Conservation (phyloP, 2,113 vertebrate species). For the Motacilla alba region DNA sequence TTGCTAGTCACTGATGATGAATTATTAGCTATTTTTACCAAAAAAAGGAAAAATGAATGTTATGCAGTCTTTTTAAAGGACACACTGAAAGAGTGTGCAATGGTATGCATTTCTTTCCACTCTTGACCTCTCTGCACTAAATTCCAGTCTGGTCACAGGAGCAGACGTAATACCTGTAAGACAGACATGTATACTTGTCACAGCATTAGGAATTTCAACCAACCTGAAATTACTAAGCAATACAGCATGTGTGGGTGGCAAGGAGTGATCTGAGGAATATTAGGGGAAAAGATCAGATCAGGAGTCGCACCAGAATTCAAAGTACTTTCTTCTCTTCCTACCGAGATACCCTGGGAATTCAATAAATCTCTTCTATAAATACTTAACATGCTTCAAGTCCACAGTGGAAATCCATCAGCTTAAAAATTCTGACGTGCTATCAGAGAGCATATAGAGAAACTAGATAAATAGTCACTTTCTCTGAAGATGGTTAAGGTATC, state of each 20-base stretch:
- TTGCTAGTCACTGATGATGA: not conserved
- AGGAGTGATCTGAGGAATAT: not conserved
- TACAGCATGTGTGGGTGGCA: not conserved
- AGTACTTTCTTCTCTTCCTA: not conserved
- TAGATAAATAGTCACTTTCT: not conserved
- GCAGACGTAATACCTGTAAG: not conserved
- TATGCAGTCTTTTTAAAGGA: not conserved
- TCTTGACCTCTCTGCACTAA: not conserved
- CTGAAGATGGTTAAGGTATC: not conserved
- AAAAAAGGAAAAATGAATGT: not conserved
- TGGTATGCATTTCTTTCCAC: not conserved
- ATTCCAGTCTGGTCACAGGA: not conserved
- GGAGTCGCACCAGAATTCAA: not conserved
- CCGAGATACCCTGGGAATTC: not conserved
- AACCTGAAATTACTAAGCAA: not conserved
- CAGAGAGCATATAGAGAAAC: not conserved
- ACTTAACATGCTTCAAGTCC: not conserved
- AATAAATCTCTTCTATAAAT: not conserved
- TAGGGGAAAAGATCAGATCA: not conserved
- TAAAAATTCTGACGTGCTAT: not conserved
- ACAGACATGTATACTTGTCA: not conserved
- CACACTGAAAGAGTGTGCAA: not conserved
- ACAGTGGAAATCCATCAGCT: not conserved
- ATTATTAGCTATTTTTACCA: constrained; percentile 1
- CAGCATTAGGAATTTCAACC: not conserved